Evolutionary conservation across 2,113 vertebrate genomes (phyloP).

Genomic region (Mesembrinibis cayennensis): DNA sequence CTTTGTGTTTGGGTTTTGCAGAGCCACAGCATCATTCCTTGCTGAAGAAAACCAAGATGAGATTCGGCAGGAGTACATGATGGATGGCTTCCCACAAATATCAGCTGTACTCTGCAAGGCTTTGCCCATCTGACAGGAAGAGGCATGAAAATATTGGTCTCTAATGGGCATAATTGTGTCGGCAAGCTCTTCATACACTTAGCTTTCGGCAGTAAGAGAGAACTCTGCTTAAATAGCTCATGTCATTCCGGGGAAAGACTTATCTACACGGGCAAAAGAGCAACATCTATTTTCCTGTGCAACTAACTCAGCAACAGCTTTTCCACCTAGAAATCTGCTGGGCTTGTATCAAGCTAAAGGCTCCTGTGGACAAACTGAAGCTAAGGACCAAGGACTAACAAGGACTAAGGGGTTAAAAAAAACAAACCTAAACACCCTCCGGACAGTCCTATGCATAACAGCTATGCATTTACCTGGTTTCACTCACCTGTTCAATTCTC

Average conservation of each 20-base stretch:
- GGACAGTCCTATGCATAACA: neutral
- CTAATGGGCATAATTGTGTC: neutral
- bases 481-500: neutral
- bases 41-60: neutral
- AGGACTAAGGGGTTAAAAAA: neutral
- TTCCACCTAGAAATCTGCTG: neutral
- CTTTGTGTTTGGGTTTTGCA: neutral
- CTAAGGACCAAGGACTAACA: neutral
- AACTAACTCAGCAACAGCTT: neutral
- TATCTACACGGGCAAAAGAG: neutral
- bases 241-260: neutral
- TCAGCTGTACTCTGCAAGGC: neutral
- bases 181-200: neutral
- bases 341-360: neutral
- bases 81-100: neutral
- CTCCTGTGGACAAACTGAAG: neutral
- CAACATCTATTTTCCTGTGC: neutral
- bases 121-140: neutral
- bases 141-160: neutral
- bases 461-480: neutral
- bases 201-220: neutral
- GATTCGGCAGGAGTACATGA: neutral
- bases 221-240: neutral
- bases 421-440: neutral
- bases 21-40: neutral